Percentiles rank a stretch among this genome's conserved stretches.
These are phyloP conservation scores for Nesoenas mayeri DNA, from an alignment of 2,113 vertebrate species.

Conservation along the genomic window DNA sequence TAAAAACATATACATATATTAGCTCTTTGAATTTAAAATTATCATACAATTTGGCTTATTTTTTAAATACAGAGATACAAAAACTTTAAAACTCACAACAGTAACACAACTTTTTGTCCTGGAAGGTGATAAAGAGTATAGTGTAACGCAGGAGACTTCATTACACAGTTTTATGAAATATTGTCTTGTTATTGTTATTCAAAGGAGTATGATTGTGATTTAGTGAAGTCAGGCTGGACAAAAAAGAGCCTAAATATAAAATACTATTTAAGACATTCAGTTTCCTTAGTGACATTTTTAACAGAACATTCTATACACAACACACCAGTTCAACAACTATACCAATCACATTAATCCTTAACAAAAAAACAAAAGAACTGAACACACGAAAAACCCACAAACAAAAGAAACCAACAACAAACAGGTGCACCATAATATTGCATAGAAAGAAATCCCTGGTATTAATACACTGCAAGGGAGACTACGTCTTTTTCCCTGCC, in stretches of 20 bases:
- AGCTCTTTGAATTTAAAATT: not conserved
- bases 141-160: not conserved
- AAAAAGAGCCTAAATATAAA: not conserved
- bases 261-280: not conserved
- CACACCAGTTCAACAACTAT: not conserved
- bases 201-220: not conserved
- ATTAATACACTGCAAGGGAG: not conserved
- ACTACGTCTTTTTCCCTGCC: not conserved
- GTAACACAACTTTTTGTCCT: not conserved
- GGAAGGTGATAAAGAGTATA: not conserved
- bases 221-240: not conserved
- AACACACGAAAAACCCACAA: no score
- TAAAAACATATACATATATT: not conserved
- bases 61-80: not conserved
- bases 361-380: not conserved
- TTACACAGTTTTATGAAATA: not conserved
- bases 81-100: not conserved
- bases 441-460: constrained; percentile 65
- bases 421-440: constrained; percentile 45
- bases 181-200: not conserved
- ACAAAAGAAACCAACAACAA: not conserved
- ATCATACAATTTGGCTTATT: not conserved
- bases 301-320: not conserved
- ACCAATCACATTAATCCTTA: not conserved
- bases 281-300: not conserved